Percentiles rank a stretch among this genome's conserved stretches.
Conservation (phyloP, 2,113 vertebrate species). For the Ptychochromis oligacanthus region DNA sequence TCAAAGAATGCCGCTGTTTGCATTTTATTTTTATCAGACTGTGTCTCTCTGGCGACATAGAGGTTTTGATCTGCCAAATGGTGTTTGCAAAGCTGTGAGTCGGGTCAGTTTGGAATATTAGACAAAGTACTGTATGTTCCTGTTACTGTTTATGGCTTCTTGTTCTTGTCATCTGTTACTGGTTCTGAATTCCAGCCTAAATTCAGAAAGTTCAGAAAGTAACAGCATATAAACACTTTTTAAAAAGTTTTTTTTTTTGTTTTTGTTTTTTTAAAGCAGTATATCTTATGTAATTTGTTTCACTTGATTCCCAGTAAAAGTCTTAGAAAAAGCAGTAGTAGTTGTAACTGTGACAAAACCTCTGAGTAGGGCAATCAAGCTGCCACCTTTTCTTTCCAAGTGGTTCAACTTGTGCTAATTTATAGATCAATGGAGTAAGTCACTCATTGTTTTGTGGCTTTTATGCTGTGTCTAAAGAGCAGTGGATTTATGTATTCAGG, state of each 20-base stretch:
- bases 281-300: not conserved
- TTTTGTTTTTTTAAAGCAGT: not conserved
- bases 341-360: constrained; percentile 1
- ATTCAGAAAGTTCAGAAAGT: too few species aligned
- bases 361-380: constrained; percentile 28
- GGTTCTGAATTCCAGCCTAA: not conserved
- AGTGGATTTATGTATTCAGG: not conserved
- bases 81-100: not conserved
- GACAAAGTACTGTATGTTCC: not conserved
- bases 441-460: not conserved
- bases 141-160: not conserved
- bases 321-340: not conserved
- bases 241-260: not conserved
- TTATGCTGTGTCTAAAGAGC: not conserved
- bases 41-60: not conserved
- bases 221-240: not conserved
- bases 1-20: not conserved
- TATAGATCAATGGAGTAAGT: not conserved
- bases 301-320: not conserved
- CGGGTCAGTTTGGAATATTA: not conserved
- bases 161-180: not conserved
- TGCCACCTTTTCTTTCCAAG: not conserved
- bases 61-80: constrained; percentile 2
- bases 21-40: not conserved
- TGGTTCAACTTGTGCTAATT: constrained; percentile 16